phyloP scores from a whole-genome alignment of 2,113 vertebrate genomes.

The Leptosomus discolor region DNA sequence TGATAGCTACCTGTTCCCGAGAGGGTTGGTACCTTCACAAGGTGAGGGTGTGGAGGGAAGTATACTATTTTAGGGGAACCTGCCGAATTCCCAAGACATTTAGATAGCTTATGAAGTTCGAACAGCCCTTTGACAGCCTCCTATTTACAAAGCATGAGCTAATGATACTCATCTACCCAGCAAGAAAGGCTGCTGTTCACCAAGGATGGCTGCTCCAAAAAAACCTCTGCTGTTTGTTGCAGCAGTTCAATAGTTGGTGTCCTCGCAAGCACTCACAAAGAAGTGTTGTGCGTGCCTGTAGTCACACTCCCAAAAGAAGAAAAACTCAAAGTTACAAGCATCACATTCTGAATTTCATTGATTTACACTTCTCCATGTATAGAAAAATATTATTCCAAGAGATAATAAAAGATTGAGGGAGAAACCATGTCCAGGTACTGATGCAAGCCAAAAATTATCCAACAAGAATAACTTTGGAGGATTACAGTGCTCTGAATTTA shows the following conservation, averaged over 20 bases:
- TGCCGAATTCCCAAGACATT: neutral
- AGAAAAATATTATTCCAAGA: neutral
- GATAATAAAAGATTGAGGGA: neutral
- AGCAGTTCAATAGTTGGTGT: neutral
- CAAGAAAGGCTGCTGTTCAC: neutral
- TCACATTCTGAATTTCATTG: neutral
- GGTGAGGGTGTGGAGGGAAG: neutral
- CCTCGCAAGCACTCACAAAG: neutral
- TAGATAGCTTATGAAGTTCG: neutral
- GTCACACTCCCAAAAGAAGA: neutral
- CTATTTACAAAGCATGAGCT: neutral
- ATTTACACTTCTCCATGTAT: neutral
- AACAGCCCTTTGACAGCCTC: neutral
- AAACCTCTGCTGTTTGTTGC: neutral
- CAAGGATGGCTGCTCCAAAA: neutral
- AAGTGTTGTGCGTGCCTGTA: neutral
- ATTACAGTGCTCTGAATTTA: neutral
- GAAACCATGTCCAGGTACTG: neutral
- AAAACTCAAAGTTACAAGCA: neutral
- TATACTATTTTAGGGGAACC: neutral
- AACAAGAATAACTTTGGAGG: neutral
- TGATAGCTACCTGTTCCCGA: neutral
- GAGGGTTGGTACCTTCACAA: neutral
- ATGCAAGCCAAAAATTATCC: neutral
- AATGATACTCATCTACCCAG: neutral